Evolutionary conservation across 2,797 vertebrate genomes (phyloP).

Genomic region (Manis crassicaudata): DNA sequence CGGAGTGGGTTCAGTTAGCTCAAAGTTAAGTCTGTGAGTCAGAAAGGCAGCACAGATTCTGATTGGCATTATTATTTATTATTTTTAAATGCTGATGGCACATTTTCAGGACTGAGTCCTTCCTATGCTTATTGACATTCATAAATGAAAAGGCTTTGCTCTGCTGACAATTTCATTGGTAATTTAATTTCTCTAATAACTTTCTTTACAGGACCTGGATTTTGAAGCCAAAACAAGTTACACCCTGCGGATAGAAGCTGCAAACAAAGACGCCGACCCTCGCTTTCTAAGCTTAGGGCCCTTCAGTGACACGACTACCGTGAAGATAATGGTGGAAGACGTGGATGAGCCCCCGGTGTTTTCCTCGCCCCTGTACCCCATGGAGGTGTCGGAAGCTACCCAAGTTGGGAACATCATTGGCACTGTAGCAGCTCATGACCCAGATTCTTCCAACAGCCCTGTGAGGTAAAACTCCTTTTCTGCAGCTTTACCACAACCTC

Average conservation of each 20-base stretch:
- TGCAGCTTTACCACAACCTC: fast-evolving
- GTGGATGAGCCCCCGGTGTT: slow-evolving; percentile 96
- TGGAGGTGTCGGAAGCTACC: slow-evolving; percentile 95
- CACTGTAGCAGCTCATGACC: slow-evolving; percentile 94
- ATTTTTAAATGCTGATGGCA: slow-evolving; percentile 14
- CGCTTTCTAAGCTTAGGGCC: slow-evolving; percentile 93
- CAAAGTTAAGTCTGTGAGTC: neutral
- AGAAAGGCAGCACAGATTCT: neutral
- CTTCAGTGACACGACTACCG: slow-evolving; percentile 92
- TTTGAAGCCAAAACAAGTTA: slow-evolving; percentile 95
- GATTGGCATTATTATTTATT: slow-evolving; percentile 20
- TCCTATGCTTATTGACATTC: neutral
- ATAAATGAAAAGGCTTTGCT: neutral
- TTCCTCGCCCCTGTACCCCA: slow-evolving; percentile 87
- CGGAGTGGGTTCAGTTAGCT: neutral
- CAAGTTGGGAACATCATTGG: slow-evolving; percentile 94
- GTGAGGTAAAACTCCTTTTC: slow-evolving; percentile 89
- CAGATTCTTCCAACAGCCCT: slow-evolving; percentile 91
- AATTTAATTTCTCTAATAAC: slow-evolving; percentile 73
- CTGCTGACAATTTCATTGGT: neutral
- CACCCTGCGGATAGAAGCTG: slow-evolving; percentile 93
- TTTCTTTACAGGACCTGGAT: slow-evolving; percentile 90
- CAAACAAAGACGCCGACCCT: slow-evolving; percentile 94
- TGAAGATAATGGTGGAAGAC: slow-evolving; percentile 95
- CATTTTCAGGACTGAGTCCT: neutral